These are phyloP conservation scores for Ischnura elegans DNA, from an alignment of 2,888 invertebrate genomes.

Conservation along the genomic window DNA sequence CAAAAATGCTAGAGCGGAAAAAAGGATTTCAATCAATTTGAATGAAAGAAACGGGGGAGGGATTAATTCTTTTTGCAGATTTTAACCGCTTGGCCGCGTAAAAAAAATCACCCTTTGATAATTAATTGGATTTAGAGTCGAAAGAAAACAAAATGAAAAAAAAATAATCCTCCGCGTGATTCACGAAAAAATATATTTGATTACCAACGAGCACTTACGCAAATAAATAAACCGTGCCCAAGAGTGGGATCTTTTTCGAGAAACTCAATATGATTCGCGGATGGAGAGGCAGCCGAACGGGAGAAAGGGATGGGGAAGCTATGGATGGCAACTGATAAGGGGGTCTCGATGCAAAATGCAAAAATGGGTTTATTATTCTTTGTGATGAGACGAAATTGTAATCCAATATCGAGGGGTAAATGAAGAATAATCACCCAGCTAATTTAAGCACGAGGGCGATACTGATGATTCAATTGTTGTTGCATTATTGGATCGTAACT, in stretches of 20 bases:
- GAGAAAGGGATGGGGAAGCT: not conserved
- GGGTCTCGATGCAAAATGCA: not conserved
- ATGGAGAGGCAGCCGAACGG: not conserved
- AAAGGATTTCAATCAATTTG: not conserved
- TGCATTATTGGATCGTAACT: not conserved
- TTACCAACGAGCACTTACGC: not conserved
- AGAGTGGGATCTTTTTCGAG: not conserved
- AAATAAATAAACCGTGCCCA: not conserved
- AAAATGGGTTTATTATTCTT: not conserved
- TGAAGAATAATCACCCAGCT: not conserved
- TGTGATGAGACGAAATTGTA: not conserved
- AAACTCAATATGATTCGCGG: not conserved
- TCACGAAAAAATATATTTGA: not conserved
- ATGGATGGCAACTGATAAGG: not conserved
- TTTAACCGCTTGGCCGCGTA: not conserved
- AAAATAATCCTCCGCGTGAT: not conserved
- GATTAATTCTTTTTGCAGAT: conserved; percentile 4
- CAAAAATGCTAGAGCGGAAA: not conserved
- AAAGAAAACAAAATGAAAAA: not conserved
- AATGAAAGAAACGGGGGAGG: not conserved
- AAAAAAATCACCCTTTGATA: conserved; percentile 10
- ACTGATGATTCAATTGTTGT: not conserved
- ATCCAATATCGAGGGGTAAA: not conserved
- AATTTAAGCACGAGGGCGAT: not conserved
- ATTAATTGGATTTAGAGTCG: conserved; percentile 23